Base-by-base conservation (phyloP, 2,888 invertebrate genomes). In the Drosophila acutilabella region DNA sequence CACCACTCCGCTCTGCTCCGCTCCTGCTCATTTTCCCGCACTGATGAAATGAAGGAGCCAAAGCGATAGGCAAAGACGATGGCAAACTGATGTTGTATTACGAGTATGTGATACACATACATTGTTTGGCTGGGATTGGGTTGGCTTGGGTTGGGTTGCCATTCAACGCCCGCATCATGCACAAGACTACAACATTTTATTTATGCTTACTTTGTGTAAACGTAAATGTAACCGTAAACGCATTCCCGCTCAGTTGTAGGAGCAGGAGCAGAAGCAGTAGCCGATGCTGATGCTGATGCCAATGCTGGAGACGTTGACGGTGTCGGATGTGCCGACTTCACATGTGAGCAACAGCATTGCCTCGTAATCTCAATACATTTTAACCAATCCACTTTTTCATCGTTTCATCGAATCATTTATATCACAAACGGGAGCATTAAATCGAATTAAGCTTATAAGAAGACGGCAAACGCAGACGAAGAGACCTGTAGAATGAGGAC, bases 401-500 rank as follows among this genome's bases (percentile, higher is more conserved):
- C 90, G 89, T 90, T 79, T 84, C 87, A 77, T 80, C 81, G 88
- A 83, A 76, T 82, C 86, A 81, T 90, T 90, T 89, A 90, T 90
- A 89, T 87, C 85, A 79, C 89, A 90, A 89, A 84, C 81, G 84
- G 88, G 86, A 89, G 89, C 83, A 83, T 90, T 90, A 90, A 90
- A 90, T 90, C 82, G 88, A 89, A 87, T 90, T 90, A 89, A 90
- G 81, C 81, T 90, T 81, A 89, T 89, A 88, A 82, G 88, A 74
- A 71, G 78, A 56, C 18, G 36, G 60, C 74, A 60, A 69, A 56
- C 41, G 41, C n/a, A n/a, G 26, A 44, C 20, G 51, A 57, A 57
- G 45, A 40, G 0, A 52, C 26, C 13, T n/a, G 33, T 11, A 30
- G 2, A 8, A 40, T 4, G 10, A 2, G 18, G 18, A 14, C 8